Evolutionary conservation across 2,888 invertebrate genomes (phyloP), one percentile per base, ranked within the genome.

Genomic region (Nomada fabriciana): DNA sequence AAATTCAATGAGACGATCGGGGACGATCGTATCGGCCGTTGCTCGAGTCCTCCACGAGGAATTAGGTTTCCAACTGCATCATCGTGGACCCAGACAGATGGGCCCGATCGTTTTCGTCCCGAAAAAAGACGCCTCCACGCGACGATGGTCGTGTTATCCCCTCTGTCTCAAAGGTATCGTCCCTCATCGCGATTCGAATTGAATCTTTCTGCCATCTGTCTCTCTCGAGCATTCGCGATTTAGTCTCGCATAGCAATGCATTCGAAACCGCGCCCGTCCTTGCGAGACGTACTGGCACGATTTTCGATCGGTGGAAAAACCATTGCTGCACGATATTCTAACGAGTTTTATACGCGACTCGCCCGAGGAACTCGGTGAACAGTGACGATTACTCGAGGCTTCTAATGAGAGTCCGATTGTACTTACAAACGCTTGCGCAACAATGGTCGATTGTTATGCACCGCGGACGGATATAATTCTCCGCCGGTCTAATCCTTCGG

Each of bases 381-480:
- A 61, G 18, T 73, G 23, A 23, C 76, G 76, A 82, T 81, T 82
- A 80, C 60, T 59, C 69, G 53, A n/a, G 65, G 71, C 47, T 36
- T 61, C 82, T 78, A 71, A 82, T 36, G 71, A 82, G 77, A 74
- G 67, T 53, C 43, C 74, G 68, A 82, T 78, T 59, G 74, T 53
- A 15, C 68, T 74, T 78, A 59, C 83, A 67, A 77, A 83, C 63
- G 71, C 42, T 74, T 70, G 77, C 63, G 72, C 73, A 82, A 82
- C 82, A 82, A 83, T 83, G 74, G 67, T 20, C 84, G 73, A 80
- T 84, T 80, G 79, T 82, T 73, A 70, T 18, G 42, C 61, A n/a
- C 70, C 72, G 65, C 57, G 55, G 65, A 73, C 74, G 74, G 63
- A 78, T 60, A 75, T 72, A 72, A 78, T 74, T 71, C 65, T n/a